Evolutionary conservation across 2,797 vertebrate genomes (phyloP).

Genomic region (Sebastes dallii): DNA sequence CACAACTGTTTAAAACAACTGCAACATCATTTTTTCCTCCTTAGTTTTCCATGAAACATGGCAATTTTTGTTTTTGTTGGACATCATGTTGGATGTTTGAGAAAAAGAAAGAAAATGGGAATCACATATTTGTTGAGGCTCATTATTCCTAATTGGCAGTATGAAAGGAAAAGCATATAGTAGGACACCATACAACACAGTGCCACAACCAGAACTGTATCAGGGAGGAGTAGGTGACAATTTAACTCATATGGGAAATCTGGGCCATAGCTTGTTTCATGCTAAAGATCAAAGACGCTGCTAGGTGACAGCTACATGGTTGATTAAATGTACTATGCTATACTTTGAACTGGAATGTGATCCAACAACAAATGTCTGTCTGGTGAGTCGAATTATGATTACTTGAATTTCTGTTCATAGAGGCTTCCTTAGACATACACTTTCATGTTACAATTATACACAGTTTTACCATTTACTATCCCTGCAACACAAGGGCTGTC

Average conservation of each 20-base stretch:
- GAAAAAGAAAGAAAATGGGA: not conserved
- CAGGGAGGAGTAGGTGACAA: not conserved
- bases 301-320: not conserved
- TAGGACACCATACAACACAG: not conserved
- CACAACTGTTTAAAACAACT: not conserved
- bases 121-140: too few relatives aligned
- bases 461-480: too few relatives aligned
- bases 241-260: not conserved
- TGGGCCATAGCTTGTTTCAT: not conserved
- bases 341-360: too few relatives aligned
- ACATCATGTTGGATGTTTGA: not conserved
- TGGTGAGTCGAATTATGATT: not conserved
- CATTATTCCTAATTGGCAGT: too few relatives aligned
- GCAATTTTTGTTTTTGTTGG: not conserved
- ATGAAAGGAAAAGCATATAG: too few relatives aligned
- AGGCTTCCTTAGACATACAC: not conserved
- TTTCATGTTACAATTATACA: not conserved
- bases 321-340: not conserved
- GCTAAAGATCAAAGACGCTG: not conserved
- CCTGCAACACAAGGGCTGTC: too few relatives aligned
- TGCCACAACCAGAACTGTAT: not conserved
- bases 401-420: not conserved
- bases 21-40: not conserved
- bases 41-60: slow-evolving; percentile 6
- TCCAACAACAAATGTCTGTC: not conserved